Conservation (phyloP, 2,113 vertebrate species). For the Coptodon bakossiorum region DNA sequence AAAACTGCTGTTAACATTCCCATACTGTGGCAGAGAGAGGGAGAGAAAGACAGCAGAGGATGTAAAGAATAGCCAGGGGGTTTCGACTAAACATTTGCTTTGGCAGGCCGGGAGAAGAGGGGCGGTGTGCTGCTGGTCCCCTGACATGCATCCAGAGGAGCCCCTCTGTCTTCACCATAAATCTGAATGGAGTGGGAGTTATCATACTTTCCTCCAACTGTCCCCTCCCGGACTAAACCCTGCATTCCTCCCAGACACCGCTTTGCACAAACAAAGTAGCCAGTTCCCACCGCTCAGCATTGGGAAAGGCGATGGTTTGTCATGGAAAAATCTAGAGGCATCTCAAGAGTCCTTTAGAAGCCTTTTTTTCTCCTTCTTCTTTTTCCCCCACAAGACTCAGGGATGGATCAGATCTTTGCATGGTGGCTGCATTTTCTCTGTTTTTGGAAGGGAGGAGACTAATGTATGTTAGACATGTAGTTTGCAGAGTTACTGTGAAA, state of each 20-base stretch:
- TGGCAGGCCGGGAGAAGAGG: slow-evolving; percentile 50
- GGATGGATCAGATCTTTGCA: neutral
- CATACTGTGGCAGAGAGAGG: slow-evolving; percentile 1
- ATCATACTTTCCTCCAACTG: slow-evolving; percentile 40
- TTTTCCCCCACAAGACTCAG: neutral
- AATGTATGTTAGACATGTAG: neutral
- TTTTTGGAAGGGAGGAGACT: neutral
- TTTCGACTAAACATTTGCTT: slow-evolving; percentile 66
- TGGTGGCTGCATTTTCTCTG: slow-evolving; percentile 1
- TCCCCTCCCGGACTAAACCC: slow-evolving; percentile 51
- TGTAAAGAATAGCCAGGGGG: slow-evolving; percentile 45
- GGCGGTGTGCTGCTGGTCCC: slow-evolving; percentile 43
- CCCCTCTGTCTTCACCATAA: slow-evolving; percentile 60
- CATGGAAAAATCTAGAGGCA: slow-evolving; percentile 62
- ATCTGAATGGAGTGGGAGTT: slow-evolving; percentile 67
- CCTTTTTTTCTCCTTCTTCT: neutral
- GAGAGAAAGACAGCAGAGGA: slow-evolving; percentile 28
- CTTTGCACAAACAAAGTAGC: slow-evolving; percentile 67
- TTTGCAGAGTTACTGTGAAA: neutral
- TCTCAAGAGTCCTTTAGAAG: slow-evolving; percentile 56
- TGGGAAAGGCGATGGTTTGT: slow-evolving; percentile 64
- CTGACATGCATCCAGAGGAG: slow-evolving; percentile 58
- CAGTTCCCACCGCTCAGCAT: slow-evolving; percentile 59
- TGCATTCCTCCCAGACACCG: slow-evolving; percentile 63
- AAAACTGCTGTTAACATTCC: slow-evolving; percentile 12